Conservation (phyloP, 2,113 vertebrate genomes). For the Thamnophis sirtalis region DNA sequence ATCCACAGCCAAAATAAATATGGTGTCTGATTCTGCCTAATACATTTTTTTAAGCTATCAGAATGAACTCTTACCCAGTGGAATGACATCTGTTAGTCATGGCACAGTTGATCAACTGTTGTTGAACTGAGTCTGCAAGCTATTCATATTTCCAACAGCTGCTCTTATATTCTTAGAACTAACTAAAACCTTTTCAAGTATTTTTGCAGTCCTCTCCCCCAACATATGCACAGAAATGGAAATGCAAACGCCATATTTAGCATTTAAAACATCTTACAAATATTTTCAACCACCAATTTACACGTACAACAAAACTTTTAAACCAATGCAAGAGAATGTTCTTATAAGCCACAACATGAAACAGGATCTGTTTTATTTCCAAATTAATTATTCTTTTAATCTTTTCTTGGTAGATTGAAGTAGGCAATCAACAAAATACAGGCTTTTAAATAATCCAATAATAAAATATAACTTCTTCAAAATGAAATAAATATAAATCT, state of each 20-base stretch:
- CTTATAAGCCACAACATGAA: neutral
- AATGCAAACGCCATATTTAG: slow-evolving; percentile 25
- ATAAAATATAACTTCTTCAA: neutral
- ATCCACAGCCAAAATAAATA: neutral
- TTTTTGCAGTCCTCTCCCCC: slow-evolving; percentile 30
- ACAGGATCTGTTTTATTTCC: neutral
- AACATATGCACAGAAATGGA: neutral
- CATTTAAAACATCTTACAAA: slow-evolving; percentile 17
- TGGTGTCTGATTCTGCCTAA: neutral
- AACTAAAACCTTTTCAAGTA: slow-evolving; percentile 54
- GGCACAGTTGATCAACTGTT: slow-evolving; percentile 60
- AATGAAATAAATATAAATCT: neutral
- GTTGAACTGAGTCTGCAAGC: slow-evolving; percentile 54
- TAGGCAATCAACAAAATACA: neutral
- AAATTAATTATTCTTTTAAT: neutral
- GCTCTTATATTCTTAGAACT: slow-evolving; percentile 64
- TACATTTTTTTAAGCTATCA: slow-evolving; percentile 22
- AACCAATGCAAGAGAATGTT: neutral
- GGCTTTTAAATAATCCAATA: neutral
- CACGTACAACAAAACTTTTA: neutral
- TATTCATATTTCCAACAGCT: slow-evolving; percentile 67
- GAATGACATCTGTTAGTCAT: slow-evolving; percentile 59
- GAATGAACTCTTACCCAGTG: slow-evolving; percentile 44
- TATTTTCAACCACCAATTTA: neutral
- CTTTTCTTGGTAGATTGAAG: slow-evolving; percentile 7